Conservation (phyloP, 2,797 vertebrate species). For the Zalophus californianus region DNA sequence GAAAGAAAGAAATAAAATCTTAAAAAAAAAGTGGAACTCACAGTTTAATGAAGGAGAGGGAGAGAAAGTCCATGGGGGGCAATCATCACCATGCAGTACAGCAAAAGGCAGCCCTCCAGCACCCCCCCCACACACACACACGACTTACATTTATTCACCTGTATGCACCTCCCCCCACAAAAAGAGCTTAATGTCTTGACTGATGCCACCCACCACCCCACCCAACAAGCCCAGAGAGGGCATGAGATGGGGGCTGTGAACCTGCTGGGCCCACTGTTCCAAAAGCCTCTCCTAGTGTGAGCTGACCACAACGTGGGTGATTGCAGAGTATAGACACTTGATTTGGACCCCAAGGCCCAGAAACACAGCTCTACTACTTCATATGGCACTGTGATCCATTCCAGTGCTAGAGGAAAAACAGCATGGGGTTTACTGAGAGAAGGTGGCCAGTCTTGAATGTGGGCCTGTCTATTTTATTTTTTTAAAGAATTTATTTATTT, state of each 20-base stretch:
- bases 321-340: neutral
- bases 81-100: fast-evolving
- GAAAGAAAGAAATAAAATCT: neutral
- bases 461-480: neutral
- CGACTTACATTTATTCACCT: neutral
- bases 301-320: neutral
- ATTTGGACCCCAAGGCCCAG: neutral
- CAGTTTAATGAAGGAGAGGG: neutral
- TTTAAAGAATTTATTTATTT: too few relatives aligned
- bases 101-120: neutral
- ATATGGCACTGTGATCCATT: fast-evolving
- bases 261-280: neutral
- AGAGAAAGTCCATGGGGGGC: neutral
- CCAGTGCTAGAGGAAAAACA: neutral
- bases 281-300: neutral
- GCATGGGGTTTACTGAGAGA: neutral
- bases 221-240: neutral
- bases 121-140: fast-evolving
- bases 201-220: neutral
- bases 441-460: neutral
- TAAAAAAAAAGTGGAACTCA: neutral
- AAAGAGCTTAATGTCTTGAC: neutral
- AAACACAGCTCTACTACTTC: neutral
- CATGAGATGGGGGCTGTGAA: neutral
- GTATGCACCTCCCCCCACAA: neutral